These are phyloP conservation scores for Camponotus vicinus DNA, from an alignment of 1,140 invertebrate species.

Conservation along the genomic window DNA sequence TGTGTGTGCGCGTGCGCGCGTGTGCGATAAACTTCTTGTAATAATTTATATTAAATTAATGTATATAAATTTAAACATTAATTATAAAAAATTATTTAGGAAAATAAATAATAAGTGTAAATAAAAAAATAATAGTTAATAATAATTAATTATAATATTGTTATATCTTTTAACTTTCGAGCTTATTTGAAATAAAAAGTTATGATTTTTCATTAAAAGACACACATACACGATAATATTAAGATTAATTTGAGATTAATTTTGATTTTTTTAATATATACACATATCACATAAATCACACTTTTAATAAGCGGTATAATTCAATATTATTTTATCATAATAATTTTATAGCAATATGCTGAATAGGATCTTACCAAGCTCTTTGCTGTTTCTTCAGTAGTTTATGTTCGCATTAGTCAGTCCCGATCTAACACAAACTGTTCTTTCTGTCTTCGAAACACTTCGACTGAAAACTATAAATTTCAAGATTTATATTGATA, in stretches of 20 bases:
- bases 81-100: background rate
- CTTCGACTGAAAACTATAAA: background rate
- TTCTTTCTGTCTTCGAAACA: background rate
- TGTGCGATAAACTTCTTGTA: no score
- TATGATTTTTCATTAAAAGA: no score
- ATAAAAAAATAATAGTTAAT: background rate
- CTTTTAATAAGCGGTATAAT: background rate
- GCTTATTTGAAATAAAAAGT: background rate
- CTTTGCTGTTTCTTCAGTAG: background rate
- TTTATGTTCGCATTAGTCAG: slow-evolving; percentile 12
- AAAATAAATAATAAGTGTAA: background rate
- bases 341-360: background rate
- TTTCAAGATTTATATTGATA: background rate
- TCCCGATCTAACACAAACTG: background rate
- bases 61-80: background rate
- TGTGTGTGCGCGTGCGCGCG: no score
- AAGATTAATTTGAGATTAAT: no score
- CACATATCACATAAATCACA: background rate
- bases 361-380: slow-evolving; percentile 8
- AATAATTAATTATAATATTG: background rate
- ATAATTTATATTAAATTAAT: no score
- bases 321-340: background rate
- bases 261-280: background rate
- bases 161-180: background rate
- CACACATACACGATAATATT: no score